Base-by-base conservation (phyloP, 2,797 vertebrate species). In the Threskiornis aethiopicus region DNA sequence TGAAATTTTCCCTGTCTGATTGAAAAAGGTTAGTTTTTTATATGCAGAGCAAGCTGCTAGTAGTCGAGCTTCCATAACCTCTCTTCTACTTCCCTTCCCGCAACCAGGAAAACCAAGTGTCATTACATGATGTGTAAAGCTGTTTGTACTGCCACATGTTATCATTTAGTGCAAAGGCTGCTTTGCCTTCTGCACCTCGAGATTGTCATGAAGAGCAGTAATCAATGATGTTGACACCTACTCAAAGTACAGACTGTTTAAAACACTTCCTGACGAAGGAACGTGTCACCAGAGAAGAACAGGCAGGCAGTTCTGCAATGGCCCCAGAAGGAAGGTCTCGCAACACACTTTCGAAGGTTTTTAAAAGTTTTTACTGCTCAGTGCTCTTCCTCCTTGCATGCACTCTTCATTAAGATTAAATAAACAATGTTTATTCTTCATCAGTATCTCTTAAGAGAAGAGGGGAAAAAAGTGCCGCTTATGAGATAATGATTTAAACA, bases 391-490 rank as follows among this genome's bases (percentile, higher is more conserved):
- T 57, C 16, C 44, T 81, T 7, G 0, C 5, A 13, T 25, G 3
- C 4, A 4, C 7, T 83, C 18, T 52, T 75, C 21, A 39, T 66
- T 46, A 35, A 66, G 22, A 75, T 64, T 61, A 55, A 94, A 72
- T 81, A 66, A 84, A 61, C 21, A 33, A 11, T 72, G 6, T 67
- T 67, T 81, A 31, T 85, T 92, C 39, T 61, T 91, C 54, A 49
- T 75, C 76, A 89, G 35, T 78, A 51, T 84, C 49, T 84, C 49
- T 51, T 19, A 16, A 33, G 12, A 20, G 24, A 6, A 12, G 2
- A 5, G 1, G 2, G 2, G 4, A 1, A 2, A 0, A 5, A 59
- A 24, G 9, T 44, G 13, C 26, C 90, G 25, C 22, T 64, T 71
- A 12, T 44, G 49, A 86, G 29, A 17, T 35, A 42, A 21, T 20